These are phyloP conservation scores for Vespertilio murinus DNA, from an alignment of 2,797 vertebrate species.

Conservation along the genomic window DNA sequence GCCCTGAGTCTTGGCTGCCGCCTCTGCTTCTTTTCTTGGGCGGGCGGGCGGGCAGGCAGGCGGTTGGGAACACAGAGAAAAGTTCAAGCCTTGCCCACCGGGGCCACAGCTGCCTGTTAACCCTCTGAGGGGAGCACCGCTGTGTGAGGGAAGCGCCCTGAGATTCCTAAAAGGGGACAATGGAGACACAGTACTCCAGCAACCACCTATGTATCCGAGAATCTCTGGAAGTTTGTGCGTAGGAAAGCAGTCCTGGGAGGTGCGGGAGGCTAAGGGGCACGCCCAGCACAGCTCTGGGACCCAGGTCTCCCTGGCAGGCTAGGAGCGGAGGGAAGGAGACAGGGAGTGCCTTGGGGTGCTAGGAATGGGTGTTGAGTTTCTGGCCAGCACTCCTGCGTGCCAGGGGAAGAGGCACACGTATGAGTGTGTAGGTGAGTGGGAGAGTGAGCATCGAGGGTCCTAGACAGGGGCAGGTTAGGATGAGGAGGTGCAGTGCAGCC, in stretches of 20 bases:
- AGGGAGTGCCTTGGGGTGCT: background rate
- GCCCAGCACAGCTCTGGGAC: background rate
- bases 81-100: conserved; percentile 80
- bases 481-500: background rate
- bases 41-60: conserved; percentile 7
- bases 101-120: conserved; percentile 71
- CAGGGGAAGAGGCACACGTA: background rate
- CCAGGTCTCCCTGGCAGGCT: background rate
- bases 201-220: background rate
- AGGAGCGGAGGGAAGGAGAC: background rate
- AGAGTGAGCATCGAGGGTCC: background rate
- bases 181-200: background rate
- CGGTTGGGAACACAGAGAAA: conserved; percentile 49
- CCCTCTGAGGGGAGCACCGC: conserved; percentile 48
- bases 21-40: conserved; percentile 25
- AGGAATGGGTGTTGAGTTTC: conserved; percentile 44
- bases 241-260: background rate
- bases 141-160: fast-evolving
- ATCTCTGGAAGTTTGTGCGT: conserved; percentile 58
- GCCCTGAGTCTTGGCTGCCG: background rate
- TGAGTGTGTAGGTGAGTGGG: background rate
- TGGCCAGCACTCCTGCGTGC: background rate
- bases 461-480: background rate
- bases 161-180: background rate
- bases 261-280: background rate